Base-by-base conservation (phyloP, 1,140 invertebrate genomes). In the Lasaia peninsularis region DNA sequence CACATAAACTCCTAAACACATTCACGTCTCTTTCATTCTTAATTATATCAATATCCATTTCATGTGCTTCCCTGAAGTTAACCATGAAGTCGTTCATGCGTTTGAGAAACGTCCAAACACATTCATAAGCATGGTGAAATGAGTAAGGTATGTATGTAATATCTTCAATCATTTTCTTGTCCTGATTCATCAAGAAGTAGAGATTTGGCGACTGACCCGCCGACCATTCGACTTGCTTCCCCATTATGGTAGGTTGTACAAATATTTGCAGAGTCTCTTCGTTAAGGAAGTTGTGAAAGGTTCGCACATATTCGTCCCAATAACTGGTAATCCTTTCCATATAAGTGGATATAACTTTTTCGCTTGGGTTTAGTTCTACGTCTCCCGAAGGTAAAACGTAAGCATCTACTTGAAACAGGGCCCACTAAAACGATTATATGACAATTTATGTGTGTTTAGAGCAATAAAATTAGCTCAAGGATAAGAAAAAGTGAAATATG, bases 211-310 rank as follows among this genome's bases (percentile, higher is more conserved):
- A 92, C 24, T 91, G 85, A 1, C 93, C 93, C 48, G 91, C 93
- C 0, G 92, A 90, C 71, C 93, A 91, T 48, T 94, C 91, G 67
- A 95, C 92, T 72, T 92, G 89, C 77, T 94, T 93, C 14, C 92
- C 92, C 89, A 95, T 94, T 48, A 96, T 93, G 12, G 94, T 91
- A 0, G 95, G 94, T 60, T 95, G 95, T 50, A 77, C 91, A 84
- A 88, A 85, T 56, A 81, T 79, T 65, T 87, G 71, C 14, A 88
- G 58, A 0, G 68, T 63, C 5, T 89, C 75, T 66, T 93, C 92
- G 1, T 86, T 84, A 0, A 93, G 75, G n/a, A 92, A 90, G n/a
- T 92, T 89, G 51, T 91, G 90, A 8, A 93, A 91, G 11, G 80
- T 88, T 7, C 83, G 68, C 2, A 92, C 83, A 61, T 89, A 88